Conservation (phyloP, 2,797 vertebrate genomes). For the Bradypodion ventrale region DNA sequence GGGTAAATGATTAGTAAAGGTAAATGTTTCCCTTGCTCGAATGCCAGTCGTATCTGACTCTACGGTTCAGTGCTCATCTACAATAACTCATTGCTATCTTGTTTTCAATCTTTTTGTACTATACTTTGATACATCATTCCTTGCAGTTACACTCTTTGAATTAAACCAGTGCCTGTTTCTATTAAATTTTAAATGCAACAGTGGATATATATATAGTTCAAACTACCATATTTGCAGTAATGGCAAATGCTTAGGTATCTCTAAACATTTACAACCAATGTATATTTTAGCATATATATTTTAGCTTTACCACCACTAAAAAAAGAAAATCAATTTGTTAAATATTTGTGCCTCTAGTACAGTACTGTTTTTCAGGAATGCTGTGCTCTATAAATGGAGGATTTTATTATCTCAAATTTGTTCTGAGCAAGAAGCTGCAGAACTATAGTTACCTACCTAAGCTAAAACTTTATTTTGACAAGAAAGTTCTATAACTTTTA, state of each 20-base stretch:
- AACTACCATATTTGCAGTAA: background rate
- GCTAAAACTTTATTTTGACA: background rate
- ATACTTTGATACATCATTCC: background rate
- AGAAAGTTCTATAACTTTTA: no score
- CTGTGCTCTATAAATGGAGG: background rate
- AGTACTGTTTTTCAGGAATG: background rate
- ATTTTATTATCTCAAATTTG: background rate
- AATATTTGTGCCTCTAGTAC: background rate
- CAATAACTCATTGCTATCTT: background rate
- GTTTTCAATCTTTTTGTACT: background rate
- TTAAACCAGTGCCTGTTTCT: background rate
- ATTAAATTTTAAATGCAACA: background rate
- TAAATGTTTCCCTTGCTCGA: no score
- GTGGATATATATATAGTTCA: background rate
- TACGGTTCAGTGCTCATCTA: no score
- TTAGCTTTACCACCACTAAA: background rate
- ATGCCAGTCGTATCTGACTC: no score
- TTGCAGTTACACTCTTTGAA: background rate
- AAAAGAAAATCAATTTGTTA: background rate
- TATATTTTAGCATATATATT: background rate
- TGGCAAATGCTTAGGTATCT: background rate
- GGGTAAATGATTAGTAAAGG: conserved; percentile 15
- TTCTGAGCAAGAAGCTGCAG: background rate
- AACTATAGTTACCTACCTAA: background rate
- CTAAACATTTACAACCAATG: background rate